Conservation (phyloP, 2,888 invertebrate species). For the Drosophila borealis region DNA sequence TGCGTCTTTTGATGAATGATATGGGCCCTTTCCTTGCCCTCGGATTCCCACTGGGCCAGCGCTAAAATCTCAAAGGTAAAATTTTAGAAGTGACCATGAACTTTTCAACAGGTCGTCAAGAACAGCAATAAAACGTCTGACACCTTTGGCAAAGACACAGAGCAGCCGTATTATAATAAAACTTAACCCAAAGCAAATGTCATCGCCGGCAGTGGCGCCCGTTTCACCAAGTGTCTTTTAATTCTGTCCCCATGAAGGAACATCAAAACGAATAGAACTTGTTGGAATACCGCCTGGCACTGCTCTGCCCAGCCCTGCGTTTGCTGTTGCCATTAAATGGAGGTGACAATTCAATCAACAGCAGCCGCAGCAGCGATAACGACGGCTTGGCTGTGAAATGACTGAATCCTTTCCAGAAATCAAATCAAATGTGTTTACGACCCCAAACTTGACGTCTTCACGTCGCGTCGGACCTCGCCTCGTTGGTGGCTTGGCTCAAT, state of each 20-base stretch:
- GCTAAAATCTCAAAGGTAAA: slow-evolving; percentile 40
- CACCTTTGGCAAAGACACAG: slow-evolving; percentile 58
- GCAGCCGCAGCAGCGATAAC: slow-evolving; percentile 56
- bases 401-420: slow-evolving; percentile 73
- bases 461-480: slow-evolving; percentile 22
- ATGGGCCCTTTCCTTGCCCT: neutral
- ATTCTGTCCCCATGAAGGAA: slow-evolving; percentile 21
- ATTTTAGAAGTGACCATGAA: slow-evolving; percentile 68
- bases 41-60: slow-evolving; percentile 1
- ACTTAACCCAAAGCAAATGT: slow-evolving; percentile 36
- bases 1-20: slow-evolving; percentile 39
- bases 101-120: slow-evolving; percentile 75
- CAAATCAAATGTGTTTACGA: slow-evolving; percentile 80
- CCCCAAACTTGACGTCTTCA: slow-evolving; percentile 27
- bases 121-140: slow-evolving; percentile 73
- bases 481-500: slow-evolving; percentile 66
- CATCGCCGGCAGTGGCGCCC: slow-evolving; percentile 61
- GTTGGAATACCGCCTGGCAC: slow-evolving; percentile 31
- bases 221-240: slow-evolving; percentile 24
- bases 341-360: slow-evolving; percentile 80
- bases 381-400: slow-evolving; percentile 46
- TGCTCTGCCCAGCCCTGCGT: neutral
- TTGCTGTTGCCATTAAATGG: slow-evolving; percentile 61
- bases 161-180: slow-evolving; percentile 36
- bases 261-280: slow-evolving; percentile 57